Conservation (phyloP, 30 jellyfish, hydroid and myxozoan species). For the Aurelia sp. region DNA sequence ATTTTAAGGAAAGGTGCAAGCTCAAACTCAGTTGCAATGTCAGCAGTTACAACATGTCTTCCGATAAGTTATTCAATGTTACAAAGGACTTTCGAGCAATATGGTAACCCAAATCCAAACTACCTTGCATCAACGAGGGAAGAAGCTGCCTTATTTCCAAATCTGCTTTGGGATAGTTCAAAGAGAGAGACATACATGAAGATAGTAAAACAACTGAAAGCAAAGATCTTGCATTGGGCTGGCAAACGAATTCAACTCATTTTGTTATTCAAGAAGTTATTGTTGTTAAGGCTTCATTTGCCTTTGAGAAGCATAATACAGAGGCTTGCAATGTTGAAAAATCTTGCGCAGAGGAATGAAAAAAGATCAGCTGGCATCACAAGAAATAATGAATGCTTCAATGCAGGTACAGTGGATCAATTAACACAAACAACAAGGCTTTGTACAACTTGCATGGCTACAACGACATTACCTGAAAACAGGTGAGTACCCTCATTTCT, state of each 20-base stretch:
- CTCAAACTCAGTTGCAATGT: background rate
- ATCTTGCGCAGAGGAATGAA: background rate
- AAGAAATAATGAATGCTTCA: background rate
- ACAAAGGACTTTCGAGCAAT: background rate
- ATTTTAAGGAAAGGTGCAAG: too few species aligned
- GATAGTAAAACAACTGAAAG: slow-evolving; percentile 8
- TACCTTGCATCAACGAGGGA: slow-evolving; percentile 53
- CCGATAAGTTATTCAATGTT: slow-evolving; percentile 4
- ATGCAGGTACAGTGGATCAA: slow-evolving; percentile 11
- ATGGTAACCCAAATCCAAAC: slow-evolving; percentile 30
- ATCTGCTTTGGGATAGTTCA: slow-evolving; percentile 29
- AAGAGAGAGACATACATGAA: slow-evolving; percentile 5
- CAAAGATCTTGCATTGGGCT: slow-evolving; percentile 17
- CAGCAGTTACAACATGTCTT: slow-evolving; percentile 6
- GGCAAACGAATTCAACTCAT: background rate
- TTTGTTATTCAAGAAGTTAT: background rate
- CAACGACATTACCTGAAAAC: slow-evolving; percentile 3
- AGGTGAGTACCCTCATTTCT: background rate
- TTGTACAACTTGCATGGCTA: slow-evolving; percentile 21
- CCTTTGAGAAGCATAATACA: slow-evolving; percentile 8
- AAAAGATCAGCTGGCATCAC: background rate
- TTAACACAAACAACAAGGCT: background rate
- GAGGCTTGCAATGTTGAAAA: background rate
- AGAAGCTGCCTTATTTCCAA: slow-evolving; percentile 71
- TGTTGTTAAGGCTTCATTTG: slow-evolving; percentile 12